A percentile compares a stretch with the other conserved stretches of the same genome.
Evolutionary conservation across 2,797 vertebrate genomes (phyloP).

Genomic region (Coluber constrictor): DNA sequence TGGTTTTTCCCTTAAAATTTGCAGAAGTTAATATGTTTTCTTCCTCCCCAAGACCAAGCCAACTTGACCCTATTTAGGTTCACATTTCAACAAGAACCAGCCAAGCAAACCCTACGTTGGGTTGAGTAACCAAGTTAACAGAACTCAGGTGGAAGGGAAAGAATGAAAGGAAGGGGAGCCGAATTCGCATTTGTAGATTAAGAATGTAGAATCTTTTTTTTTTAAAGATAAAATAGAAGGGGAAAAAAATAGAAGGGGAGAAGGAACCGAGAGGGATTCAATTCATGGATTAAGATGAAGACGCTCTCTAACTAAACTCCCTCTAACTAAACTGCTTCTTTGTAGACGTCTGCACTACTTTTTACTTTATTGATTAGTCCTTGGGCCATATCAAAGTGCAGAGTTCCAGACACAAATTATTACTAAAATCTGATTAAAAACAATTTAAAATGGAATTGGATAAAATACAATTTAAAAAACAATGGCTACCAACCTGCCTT

Average conservation of each 20-base stretch:
- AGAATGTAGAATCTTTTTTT: neutral
- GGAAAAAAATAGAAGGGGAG: neutral
- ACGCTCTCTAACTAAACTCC: neutral
- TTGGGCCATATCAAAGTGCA: no score
- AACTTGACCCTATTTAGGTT: neutral
- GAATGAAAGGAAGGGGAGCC: neutral
- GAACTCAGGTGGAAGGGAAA: neutral
- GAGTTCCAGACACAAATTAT: no score
- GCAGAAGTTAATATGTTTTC: neutral
- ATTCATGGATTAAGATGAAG: neutral
- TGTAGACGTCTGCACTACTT: neutral
- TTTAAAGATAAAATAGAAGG: neutral
- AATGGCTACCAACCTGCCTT: no score
- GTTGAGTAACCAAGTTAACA: neutral
- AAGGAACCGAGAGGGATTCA: neutral
- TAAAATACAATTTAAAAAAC: no score
- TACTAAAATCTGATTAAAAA: no score
- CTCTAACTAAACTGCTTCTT: neutral
- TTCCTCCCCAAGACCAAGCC: neutral
- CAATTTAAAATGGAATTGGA: no score
- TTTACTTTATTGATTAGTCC: no score
- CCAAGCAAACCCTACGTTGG: neutral
- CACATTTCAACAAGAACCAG: neutral
- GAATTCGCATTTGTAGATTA: neutral
- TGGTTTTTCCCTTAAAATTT: neutral